Evolutionary conservation across 2,113 vertebrate species (phyloP), one percentile per base, ranked within the genome.

Genomic region (Cyprinodon brontotheroides): DNA sequence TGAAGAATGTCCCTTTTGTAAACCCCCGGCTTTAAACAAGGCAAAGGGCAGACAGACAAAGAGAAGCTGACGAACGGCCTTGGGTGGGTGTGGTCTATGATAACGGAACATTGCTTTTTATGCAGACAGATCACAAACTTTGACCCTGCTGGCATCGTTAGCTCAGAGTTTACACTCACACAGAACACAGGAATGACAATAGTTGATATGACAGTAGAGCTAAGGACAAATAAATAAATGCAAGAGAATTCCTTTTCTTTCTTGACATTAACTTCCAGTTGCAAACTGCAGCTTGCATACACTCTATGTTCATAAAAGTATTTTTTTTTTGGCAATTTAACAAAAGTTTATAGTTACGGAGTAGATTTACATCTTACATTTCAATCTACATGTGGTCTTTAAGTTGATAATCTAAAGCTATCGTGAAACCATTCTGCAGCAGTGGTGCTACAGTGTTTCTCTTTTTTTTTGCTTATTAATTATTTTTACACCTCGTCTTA

Each of bases 1-100:
- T 80, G 77, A 91, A 89, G 83, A 93, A 90, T 88, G 85, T 80
- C 87, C 68, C 84, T 92, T 92, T 92, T 90, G 85, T 83, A 85
- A 88, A 86, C 81, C 80, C 62, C 80, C 82, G 68, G 78, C 66
- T 84, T 88, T 82, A 91, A 88, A 87, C 61, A 78, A 82, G 73
- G 78, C 78, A 85, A 86, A 87, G 87, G 84, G 71, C 83, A 87
- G 80, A 75, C 50, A 65, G 74, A 81, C 74, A 85, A 81, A 85
- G 59, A 53, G 61, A 40, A 65, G 65, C 83, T 66, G 84, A 66
- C 38, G 1, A 78, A 74, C 72, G 47, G 75, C 68, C 76, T 65
- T 59, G 1, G 59, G 53, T 4, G 39, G 39, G 68, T 57, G 61
- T 22, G 45, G n/a, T 14, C 68, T 36, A 36, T 72, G 79, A 84